Base-by-base conservation (phyloP, 2,888 invertebrate species). In the Gastrophysa polygoni region DNA sequence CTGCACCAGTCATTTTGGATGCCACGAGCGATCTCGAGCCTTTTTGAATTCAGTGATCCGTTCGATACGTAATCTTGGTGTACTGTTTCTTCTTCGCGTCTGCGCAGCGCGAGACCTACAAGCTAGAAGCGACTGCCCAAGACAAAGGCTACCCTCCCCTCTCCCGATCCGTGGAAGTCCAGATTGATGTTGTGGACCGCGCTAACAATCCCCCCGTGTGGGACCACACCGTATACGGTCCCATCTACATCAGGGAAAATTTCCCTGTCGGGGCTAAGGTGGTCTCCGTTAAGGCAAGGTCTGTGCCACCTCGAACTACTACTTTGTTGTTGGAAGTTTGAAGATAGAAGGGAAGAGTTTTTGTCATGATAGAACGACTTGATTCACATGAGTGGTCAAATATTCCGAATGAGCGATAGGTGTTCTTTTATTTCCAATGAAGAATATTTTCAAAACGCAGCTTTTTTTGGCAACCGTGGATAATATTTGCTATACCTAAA, bases 251-350 rank as follows among this genome's bases (percentile, higher is more conserved):
- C 86, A 92, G 93, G 90, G 96, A 96, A 89, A 96, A 96, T 88
- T 91, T 93, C 88, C 92, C 95, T 87, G 95, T 96, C 83, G 96
- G 96, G 87, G 93, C 94, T 87, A 95, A 92, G 90, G 95, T 96
- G 89, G 92, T 95, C 86, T 95, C 95, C 86, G 92, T 96, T 86
- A 96, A 96, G 92, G 96, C 96, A 91, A 95, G 95, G 95, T 96
- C 93, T 91, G 94, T 92, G 83, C 69, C 38, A 38, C 38, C 38
- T 38, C 38, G 38, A 38, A 38, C 38, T 38, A 38, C 38, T 38
- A 38, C 38, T 2, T 14, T 38, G 38, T 38, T 38, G 38, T 1
- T 3, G 38, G 38, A 38, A 14, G 3, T 38, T 38, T 38, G 38
- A 14, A 38, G 38, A 38, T 38, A n/a, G 38, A 38, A 38, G 14